phyloP scores from a whole-genome alignment of 2,113 vertebrate genomes.

The Phaethornis superciliosus region DNA sequence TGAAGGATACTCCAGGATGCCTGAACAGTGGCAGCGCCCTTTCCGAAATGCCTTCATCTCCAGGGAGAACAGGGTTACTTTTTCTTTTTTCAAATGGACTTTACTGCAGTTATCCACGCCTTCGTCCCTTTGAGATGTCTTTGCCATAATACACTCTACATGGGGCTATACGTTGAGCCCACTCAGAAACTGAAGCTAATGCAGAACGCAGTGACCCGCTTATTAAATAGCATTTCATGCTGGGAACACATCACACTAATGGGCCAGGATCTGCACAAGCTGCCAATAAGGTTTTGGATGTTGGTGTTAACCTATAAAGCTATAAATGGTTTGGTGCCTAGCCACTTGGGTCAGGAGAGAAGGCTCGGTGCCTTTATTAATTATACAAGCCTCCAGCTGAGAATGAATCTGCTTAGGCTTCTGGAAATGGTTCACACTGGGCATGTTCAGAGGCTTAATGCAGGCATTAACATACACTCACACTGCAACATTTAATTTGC shows the following conservation, averaged over 20 bases:
- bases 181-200: constrained; percentile 64
- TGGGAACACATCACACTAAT: constrained; percentile 46
- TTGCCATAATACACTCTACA: constrained; percentile 31
- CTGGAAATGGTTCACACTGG: constrained; percentile 37
- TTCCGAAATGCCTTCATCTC: background rate
- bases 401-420: constrained; percentile 65
- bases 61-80: background rate
- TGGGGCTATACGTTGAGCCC: background rate
- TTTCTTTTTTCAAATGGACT: constrained; percentile 27
- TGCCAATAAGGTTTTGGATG: constrained; percentile 57
- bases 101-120: background rate
- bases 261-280: constrained; percentile 39
- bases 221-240: constrained; percentile 36
- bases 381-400: constrained; percentile 66
- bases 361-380: constrained; percentile 52
- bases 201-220: constrained; percentile 51
- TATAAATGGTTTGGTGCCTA: constrained; percentile 64
- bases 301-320: constrained; percentile 65
- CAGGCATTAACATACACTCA: constrained; percentile 52
- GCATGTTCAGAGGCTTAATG: constrained; percentile 57
- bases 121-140: constrained; percentile 47
- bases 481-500: constrained; percentile 44
- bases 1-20: background rate
- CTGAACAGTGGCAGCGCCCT: background rate
- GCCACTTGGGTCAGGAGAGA: constrained; percentile 58